Conservation (phyloP, 1,140 invertebrate species). For the Leptestheria dahalacensis region DNA sequence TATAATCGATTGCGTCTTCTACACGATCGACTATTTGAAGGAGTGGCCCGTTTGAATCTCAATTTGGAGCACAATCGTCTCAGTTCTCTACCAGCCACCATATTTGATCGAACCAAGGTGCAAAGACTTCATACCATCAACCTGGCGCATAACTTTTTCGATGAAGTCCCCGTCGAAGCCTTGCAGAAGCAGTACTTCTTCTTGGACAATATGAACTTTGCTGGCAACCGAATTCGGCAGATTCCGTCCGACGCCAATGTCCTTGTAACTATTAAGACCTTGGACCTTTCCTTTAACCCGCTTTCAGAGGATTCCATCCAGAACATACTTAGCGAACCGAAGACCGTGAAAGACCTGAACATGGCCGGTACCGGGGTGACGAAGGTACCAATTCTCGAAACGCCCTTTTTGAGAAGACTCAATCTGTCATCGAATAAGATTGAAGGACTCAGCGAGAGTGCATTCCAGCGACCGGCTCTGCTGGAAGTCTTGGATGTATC, state of each 20-base stretch:
- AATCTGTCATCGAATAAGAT: constrained; percentile 69
- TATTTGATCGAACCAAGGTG: constrained; percentile 61
- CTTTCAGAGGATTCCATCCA: constrained; percentile 51
- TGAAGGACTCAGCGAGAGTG: constrained; percentile 40
- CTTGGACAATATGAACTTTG: constrained; percentile 58
- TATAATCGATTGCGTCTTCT: constrained; percentile 56
- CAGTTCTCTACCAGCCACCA: constrained; percentile 55
- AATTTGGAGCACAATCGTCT: constrained; percentile 60
- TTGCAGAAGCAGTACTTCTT: constrained; percentile 69
- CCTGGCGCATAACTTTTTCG: constrained; percentile 57
- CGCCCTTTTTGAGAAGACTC: constrained; percentile 64
- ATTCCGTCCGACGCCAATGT: constrained; percentile 68
- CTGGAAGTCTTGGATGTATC: constrained; percentile 63
- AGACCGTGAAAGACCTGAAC: constrained; percentile 65
- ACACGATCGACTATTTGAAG: constrained; percentile 64
- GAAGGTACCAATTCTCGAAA: constrained; percentile 53
- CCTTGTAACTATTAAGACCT: constrained; percentile 68
- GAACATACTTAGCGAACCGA: constrained; percentile 69
- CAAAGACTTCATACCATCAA: constrained; percentile 68
- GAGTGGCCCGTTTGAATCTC: constrained; percentile 56
- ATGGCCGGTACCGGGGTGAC: constrained; percentile 60
- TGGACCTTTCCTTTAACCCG: constrained; percentile 75
- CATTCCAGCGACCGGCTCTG: constrained; percentile 57
- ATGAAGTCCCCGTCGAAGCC: constrained; percentile 55
- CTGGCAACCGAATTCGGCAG: constrained; percentile 55